These are phyloP conservation scores for Lapara coniferarum DNA, from an alignment of 2,888 invertebrate species.

Conservation along the genomic window DNA sequence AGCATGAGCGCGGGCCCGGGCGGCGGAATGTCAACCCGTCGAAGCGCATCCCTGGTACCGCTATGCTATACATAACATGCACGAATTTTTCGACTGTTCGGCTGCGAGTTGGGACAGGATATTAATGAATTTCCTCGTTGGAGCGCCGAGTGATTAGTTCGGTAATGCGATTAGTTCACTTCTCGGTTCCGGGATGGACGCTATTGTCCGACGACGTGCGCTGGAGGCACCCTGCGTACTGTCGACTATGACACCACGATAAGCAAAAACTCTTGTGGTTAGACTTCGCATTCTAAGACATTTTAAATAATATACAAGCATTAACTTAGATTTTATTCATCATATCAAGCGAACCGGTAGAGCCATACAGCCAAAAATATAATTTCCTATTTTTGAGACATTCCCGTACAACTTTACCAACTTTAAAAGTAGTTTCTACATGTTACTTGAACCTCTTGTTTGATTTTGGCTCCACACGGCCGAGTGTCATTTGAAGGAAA, in stretches of 20 bases:
- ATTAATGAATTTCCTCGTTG: slow-evolving; percentile 88
- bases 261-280: too few species aligned
- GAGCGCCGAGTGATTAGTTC: slow-evolving; percentile 86
- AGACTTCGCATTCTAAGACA: too few species aligned
- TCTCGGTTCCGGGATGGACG: slow-evolving; percentile 46
- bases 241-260: background rate
- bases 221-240: background rate
- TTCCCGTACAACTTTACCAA: too few species aligned
- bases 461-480: too few species aligned
- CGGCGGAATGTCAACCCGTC: background rate
- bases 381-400: too few species aligned
- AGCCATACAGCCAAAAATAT: background rate
- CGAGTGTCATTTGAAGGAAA: too few species aligned
- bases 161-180: slow-evolving; percentile 84
- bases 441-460: too few species aligned
- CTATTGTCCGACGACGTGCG: slow-evolving; percentile 50
- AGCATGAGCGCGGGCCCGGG: background rate
- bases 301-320: background rate
- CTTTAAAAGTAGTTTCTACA: too few species aligned
- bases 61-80: slow-evolving; percentile 8
- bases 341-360: background rate
- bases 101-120: slow-evolving; percentile 78
- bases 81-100: slow-evolving; percentile 63
- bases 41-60: background rate
- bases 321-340: background rate